Percentiles rank a stretch among this genome's conserved stretches.
phyloP scores from a whole-genome alignment of 2,797 vertebrate species.

The Orientallactaga sibirica region DNA sequence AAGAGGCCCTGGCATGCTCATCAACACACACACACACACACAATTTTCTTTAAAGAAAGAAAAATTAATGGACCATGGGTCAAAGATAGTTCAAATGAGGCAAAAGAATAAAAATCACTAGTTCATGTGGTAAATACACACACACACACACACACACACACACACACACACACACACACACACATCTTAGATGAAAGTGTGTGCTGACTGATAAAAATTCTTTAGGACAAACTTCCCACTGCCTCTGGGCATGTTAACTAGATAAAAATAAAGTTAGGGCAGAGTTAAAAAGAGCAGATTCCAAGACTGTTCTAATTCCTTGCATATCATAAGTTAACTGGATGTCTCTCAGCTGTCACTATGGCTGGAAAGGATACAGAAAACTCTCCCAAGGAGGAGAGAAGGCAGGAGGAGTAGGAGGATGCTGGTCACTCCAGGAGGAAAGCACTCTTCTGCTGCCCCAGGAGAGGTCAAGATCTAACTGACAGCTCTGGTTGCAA shows the following conservation, averaged over 20 bases:
- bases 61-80: neutral
- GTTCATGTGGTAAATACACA: neutral
- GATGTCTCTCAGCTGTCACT: neutral
- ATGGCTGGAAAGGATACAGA: neutral
- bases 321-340: neutral
- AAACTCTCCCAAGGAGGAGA: neutral
- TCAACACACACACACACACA: no score
- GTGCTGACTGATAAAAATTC: neutral
- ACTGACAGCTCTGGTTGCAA: conserved; percentile 55
- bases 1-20: no score
- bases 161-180: neutral
- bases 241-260: neutral
- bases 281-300: neutral
- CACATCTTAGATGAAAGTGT: neutral
- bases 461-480: conserved; percentile 19
- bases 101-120: neutral
- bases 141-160: neutral
- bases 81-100: neutral
- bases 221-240: neutral
- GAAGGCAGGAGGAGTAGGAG: neutral
- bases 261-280: conserved; percentile 25
- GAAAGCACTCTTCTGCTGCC: neutral
- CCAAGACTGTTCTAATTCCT: neutral
- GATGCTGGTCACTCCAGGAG: neutral
- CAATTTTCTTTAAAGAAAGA: neutral